These are phyloP conservation scores for Pseudeuparius sepicola DNA, from an alignment of 2,888 invertebrate species.

Conservation along the genomic window DNA sequence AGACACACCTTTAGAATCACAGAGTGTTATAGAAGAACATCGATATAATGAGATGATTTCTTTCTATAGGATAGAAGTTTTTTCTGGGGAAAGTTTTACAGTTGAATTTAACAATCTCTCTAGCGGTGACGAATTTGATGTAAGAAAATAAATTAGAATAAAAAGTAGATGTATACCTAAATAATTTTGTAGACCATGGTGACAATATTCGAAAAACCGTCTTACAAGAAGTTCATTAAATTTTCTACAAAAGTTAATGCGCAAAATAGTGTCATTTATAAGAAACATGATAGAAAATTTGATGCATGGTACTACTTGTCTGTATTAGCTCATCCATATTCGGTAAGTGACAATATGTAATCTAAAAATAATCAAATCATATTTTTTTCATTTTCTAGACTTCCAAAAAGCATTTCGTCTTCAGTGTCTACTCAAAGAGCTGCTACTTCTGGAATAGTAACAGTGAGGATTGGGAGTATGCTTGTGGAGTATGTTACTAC, in stretches of 20 bases:
- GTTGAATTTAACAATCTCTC: constrained; percentile 21
- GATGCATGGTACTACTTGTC: constrained; percentile 23
- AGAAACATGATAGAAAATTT: constrained; percentile 12
- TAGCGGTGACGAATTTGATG: constrained; percentile 13
- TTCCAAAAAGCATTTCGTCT: constrained; percentile 8
- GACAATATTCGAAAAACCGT: constrained; percentile 23
- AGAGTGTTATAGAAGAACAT: too few relatives aligned
- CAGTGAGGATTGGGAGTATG: constrained; percentile 17
- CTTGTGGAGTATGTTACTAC: constrained; percentile 18
- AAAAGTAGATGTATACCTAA: too few relatives aligned
- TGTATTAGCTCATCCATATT: constrained; percentile 17
- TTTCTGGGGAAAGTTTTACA: constrained; percentile 17
- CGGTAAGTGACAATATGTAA: constrained; percentile 12
- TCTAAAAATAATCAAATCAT: constrained; percentile 3
- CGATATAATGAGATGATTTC: constrained; percentile 21
- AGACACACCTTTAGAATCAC: too few relatives aligned
- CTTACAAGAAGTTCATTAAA: constrained; percentile 15
- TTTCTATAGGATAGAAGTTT: constrained; percentile 21
- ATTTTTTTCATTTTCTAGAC: constrained; percentile 3
- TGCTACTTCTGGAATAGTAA: constrained; percentile 18
- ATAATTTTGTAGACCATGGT: constrained; percentile 21
- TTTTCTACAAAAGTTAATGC: constrained; percentile 8
- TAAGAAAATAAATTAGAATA: too few relatives aligned
- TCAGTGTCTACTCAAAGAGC: constrained; percentile 18
- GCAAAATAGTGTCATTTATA: constrained; percentile 11